Conservation (phyloP, 2,888 invertebrate species). For the Eledone cirrhosa region DNA sequence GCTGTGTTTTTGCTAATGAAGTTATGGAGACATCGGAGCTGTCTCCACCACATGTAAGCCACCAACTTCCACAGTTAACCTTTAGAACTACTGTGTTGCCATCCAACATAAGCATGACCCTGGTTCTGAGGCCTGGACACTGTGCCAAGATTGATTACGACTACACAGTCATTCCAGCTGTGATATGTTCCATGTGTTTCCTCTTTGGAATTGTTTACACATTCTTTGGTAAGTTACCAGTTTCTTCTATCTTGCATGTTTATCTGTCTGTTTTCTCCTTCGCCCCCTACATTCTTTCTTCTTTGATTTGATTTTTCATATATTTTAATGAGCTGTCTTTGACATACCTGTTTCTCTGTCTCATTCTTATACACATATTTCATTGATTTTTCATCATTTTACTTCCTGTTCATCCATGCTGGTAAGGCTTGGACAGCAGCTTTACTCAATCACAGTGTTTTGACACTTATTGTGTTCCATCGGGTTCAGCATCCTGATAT, state of each 20-base stretch:
- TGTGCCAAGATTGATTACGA: constrained; percentile 63
- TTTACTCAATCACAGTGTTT: too few relatives aligned
- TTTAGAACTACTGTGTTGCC: constrained; percentile 28
- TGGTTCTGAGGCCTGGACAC: constrained; percentile 28
- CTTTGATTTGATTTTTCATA: not conserved
- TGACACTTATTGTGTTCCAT: too few relatives aligned
- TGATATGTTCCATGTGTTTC: constrained; percentile 78
- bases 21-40: not conserved
- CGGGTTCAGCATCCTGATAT: too few relatives aligned
- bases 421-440: too few relatives aligned
- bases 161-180: constrained; percentile 75
- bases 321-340: not conserved
- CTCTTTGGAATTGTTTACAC: constrained; percentile 86
- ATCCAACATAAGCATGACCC: constrained; percentile 26
- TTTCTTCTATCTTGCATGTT: not conserved
- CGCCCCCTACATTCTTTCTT: not conserved
- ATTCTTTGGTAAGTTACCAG: constrained; percentile 77
- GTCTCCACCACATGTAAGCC: not conserved
- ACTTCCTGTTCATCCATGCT: too few relatives aligned
- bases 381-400: too few relatives aligned
- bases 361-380: too few relatives aligned
- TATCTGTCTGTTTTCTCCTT: not conserved
- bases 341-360: not conserved
- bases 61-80: not conserved
- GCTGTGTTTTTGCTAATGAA: not conserved